Percentiles rank a stretch among this genome's conserved stretches.
Conservation (phyloP, 2,113 vertebrate genomes). For the Megalops atlanticus region DNA sequence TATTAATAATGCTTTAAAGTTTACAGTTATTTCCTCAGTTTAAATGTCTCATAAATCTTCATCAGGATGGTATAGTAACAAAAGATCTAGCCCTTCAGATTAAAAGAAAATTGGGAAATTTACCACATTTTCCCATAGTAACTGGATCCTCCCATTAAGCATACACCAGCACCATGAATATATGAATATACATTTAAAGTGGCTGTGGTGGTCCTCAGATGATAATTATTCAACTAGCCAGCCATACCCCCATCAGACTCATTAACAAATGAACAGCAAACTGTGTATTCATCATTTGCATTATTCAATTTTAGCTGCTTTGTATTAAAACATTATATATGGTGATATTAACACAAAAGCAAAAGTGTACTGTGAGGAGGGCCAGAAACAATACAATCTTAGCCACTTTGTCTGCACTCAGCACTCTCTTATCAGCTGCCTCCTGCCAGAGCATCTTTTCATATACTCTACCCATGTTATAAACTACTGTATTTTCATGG, state of each 20-base stretch:
- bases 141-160: slow-evolving; percentile 17
- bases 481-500: slow-evolving; percentile 45
- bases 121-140: too few relatives aligned
- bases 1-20: too few relatives aligned
- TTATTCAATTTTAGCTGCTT: slow-evolving; percentile 30
- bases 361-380: not conserved
- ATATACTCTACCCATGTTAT: slow-evolving; percentile 34
- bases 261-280: slow-evolving; percentile 48
- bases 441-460: slow-evolving; percentile 33
- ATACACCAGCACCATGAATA: slow-evolving; percentile 75
- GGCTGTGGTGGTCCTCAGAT: slow-evolving; percentile 44
- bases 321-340: not conserved
- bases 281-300: slow-evolving; percentile 36
- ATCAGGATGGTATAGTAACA: too few relatives aligned
- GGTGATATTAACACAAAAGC: not conserved
- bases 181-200: slow-evolving; percentile 77
- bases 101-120: too few relatives aligned
- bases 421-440: slow-evolving; percentile 39
- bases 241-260: slow-evolving; percentile 49
- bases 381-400: slow-evolving; percentile 14
- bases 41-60: too few relatives aligned
- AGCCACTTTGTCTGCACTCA: slow-evolving; percentile 35
- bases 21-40: too few relatives aligned
- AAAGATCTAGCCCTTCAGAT: too few relatives aligned
- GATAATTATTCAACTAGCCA: slow-evolving; percentile 39